These are phyloP conservation scores for Parnassius mnemosyne DNA, from an alignment of 2,888 invertebrate genomes.

Conservation along the genomic window DNA sequence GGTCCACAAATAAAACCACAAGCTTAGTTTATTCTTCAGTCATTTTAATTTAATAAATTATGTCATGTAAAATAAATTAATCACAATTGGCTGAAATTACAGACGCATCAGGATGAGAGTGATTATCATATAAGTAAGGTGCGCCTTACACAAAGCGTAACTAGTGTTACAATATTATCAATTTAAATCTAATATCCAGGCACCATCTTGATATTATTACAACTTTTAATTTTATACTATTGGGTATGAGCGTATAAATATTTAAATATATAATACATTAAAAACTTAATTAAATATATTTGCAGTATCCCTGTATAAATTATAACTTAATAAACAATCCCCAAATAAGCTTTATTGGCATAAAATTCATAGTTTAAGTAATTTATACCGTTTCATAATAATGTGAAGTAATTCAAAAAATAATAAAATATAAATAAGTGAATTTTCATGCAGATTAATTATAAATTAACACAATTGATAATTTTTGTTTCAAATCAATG, in stretches of 20 bases:
- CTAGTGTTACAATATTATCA: neutral
- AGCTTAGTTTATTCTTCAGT: constrained; percentile 46
- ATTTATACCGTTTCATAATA: too few relatives aligned
- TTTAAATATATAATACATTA: too few relatives aligned
- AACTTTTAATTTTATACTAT: constrained; percentile 5
- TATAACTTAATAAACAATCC: too few relatives aligned
- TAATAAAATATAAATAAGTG: too few relatives aligned
- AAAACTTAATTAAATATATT: neutral
- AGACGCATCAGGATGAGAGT: constrained; percentile 43
- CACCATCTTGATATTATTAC: constrained; percentile 45
- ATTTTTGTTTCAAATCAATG: too few relatives aligned
- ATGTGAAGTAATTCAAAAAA: too few relatives aligned
- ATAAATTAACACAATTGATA: too few relatives aligned
- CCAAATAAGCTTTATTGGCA: too few relatives aligned
- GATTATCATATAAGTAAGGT: constrained; percentile 4
- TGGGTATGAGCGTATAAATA: too few relatives aligned
- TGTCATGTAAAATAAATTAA: constrained; percentile 69
- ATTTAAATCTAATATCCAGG: constrained; percentile 37
- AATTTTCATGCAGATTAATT: too few relatives aligned
- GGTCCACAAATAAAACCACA: constrained; percentile 34
- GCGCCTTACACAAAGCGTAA: neutral
- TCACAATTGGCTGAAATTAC: constrained; percentile 46
- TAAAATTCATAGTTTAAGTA: too few relatives aligned
- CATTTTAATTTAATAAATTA: constrained; percentile 71
- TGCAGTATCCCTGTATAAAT: constrained; percentile 6